Evolutionary conservation across 1,140 invertebrate genomes (phyloP), one percentile per base, ranked within the genome.

Genomic region (Dysdera silvatica): DNA sequence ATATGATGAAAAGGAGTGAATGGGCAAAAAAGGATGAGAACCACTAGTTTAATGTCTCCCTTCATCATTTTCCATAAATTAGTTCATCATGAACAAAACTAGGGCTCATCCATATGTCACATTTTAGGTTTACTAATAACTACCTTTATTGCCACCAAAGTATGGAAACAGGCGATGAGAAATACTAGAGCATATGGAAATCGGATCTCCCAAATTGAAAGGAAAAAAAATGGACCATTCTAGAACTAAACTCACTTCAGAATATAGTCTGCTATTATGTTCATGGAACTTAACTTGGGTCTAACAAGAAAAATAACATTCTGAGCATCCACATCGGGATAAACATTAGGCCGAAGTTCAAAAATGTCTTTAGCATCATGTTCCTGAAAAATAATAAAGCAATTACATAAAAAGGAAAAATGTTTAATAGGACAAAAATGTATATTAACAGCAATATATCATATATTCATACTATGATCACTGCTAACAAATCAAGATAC

Each of bases 301-400:
- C 91, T 79, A 6, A 88, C 83, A 64, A 98, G 88, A 73, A 95
- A 98, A 67, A 97, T 87, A 14, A 96, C 82, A 75, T 94, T 91
- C 67, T 85, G 77, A 18, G 87, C 85, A 68, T 85, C 84, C 24
- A 68, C 67, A 32, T 82, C 76, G 4, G 86, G 84, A 8, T 89
- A 75, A 20, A 80, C 80, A 3, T 86, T 86, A 0, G 82, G 75
- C 35, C 81, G 79, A 2, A 96, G 75, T 2, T 85, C 85, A 72
- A 88, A 85, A 84, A 91, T 86, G 72, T 87, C 85, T 8, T 80
- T 82, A 14, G 89, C 87, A 69, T 85, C 84, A 72, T 90, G 83
- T 65, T 91, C 87, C 69, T 73, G 48, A 31, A 48, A 61, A 31
- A 52, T 62, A 60, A n/a, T 32, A 52, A 26, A 55, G 52, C 4